Evolutionary conservation across 2,888 invertebrate species (phyloP).

Genomic region (Synergus gifuensis): DNA sequence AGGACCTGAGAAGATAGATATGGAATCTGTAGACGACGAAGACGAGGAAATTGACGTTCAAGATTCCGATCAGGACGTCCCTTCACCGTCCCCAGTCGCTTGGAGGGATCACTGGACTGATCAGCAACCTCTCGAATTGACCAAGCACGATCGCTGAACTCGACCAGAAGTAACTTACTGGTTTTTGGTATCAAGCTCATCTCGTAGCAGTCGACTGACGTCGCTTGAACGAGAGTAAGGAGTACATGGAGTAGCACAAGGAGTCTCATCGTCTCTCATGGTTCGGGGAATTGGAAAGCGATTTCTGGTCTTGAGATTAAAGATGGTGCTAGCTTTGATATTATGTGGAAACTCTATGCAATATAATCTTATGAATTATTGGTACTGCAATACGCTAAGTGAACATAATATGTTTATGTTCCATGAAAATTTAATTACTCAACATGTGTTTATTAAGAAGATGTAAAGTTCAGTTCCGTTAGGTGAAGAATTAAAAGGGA

Average conservation of each 20-base stretch:
- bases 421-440: too few species aligned
- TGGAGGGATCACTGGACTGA: conserved; percentile 76
- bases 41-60: conserved; percentile 93
- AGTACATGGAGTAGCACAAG: neutral
- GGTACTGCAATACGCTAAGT: conserved; percentile 5
- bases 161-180: conserved; percentile 2
- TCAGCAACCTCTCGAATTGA: conserved; percentile 84
- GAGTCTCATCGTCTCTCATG: neutral
- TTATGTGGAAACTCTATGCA: neutral
- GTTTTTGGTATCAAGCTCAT: neutral
- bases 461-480: too few species aligned
- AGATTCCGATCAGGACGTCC: conserved; percentile 84
- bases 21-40: conserved; percentile 66
- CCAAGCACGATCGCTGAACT: conserved; percentile 85
- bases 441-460: too few species aligned
- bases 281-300: conserved; percentile 4
- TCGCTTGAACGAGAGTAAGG: neutral
- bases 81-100: conserved; percentile 75
- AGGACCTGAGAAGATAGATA: conserved; percentile 63
- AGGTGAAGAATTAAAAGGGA: too few species aligned
- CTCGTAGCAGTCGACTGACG: neutral
- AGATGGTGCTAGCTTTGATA: neutral
- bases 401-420: too few species aligned
- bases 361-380: neutral
- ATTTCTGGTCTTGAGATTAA: neutral